Percentiles rank a stretch among this genome's conserved stretches.
Evolutionary conservation across 2,797 vertebrate genomes (phyloP).

Genomic region (Eremophila alpestris): DNA sequence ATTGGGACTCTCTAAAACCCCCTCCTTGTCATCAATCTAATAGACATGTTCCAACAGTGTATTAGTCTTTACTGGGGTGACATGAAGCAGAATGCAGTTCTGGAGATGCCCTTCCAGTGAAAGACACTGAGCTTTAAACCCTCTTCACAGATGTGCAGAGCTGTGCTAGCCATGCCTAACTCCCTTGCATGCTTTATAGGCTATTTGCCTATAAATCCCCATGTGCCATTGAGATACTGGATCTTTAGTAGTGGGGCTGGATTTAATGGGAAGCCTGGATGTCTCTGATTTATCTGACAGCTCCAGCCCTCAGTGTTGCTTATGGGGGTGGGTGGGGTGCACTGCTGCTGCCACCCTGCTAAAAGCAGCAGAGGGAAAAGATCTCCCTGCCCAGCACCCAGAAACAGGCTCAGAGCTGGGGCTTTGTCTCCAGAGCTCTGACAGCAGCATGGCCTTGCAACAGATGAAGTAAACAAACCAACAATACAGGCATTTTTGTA

Average conservation of each 20-base stretch:
- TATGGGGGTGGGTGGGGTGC: background rate
- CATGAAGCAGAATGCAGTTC: background rate
- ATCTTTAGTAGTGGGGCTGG: background rate
- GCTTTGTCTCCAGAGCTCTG: conserved; percentile 64
- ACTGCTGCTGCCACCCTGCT: background rate
- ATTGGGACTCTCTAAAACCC: background rate
- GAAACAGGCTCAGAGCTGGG: conserved; percentile 2
- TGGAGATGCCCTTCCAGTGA: background rate
- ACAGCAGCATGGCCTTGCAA: conserved; percentile 52
- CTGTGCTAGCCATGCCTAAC: background rate
- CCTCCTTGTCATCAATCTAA: conserved; percentile 6
- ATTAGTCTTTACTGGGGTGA: background rate
- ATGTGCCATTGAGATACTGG: background rate
- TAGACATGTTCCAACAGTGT: background rate
- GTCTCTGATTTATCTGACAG: background rate
- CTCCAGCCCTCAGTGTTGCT: background rate
- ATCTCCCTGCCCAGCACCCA: conserved; percentile 18
- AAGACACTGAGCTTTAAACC: background rate
- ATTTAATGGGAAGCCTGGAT: background rate
- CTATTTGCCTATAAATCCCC: conserved; percentile 4
- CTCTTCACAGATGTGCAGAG: conserved; percentile 3
- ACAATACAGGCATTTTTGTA: conserved; percentile 71
- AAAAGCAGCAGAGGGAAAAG: background rate
- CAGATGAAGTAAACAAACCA: conserved; percentile 76
- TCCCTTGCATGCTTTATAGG: background rate